Evolutionary conservation across 2,113 vertebrate genomes (phyloP).

Genomic region (Pelecanus crispus): DNA sequence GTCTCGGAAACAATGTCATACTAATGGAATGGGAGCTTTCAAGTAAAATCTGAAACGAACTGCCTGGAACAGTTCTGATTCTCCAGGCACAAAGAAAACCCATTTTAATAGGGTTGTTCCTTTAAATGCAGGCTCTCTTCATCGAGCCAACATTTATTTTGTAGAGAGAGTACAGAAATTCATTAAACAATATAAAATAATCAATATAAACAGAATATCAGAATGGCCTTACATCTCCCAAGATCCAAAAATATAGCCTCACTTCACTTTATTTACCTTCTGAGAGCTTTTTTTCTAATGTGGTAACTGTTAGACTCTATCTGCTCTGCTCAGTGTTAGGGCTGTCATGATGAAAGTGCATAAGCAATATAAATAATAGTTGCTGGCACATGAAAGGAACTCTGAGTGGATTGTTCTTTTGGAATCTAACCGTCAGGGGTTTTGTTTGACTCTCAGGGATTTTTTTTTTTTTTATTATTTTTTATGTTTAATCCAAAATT

Average conservation of each 20-base stretch:
- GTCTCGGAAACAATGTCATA: constrained; percentile 32
- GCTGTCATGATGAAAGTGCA: constrained; percentile 68
- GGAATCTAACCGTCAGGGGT: constrained; percentile 22
- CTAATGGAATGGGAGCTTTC: constrained; percentile 38
- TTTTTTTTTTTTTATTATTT: neutral
- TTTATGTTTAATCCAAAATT: constrained; percentile 30
- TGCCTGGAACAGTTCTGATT: constrained; percentile 4
- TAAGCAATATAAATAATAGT: constrained; percentile 65
- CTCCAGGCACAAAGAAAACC: neutral
- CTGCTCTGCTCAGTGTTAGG: constrained; percentile 59
- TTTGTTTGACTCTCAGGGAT: constrained; percentile 33
- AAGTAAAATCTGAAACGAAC: constrained; percentile 41
- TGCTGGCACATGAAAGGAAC: constrained; percentile 66
- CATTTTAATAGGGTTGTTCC: neutral
- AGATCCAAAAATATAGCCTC: constrained; percentile 35
- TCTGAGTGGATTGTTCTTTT: constrained; percentile 53
- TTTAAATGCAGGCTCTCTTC: neutral
- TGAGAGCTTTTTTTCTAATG: constrained; percentile 35
- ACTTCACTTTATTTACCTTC: constrained; percentile 59
- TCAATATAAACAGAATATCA: constrained; percentile 28
- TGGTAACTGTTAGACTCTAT: constrained; percentile 53
- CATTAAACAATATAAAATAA: constrained; percentile 50
- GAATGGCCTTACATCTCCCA: neutral
- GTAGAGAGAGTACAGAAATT: neutral
- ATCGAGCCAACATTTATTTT: neutral